phyloP scores from a whole-genome alignment of 1,140 invertebrate genomes.

The Cydia pomonella region DNA sequence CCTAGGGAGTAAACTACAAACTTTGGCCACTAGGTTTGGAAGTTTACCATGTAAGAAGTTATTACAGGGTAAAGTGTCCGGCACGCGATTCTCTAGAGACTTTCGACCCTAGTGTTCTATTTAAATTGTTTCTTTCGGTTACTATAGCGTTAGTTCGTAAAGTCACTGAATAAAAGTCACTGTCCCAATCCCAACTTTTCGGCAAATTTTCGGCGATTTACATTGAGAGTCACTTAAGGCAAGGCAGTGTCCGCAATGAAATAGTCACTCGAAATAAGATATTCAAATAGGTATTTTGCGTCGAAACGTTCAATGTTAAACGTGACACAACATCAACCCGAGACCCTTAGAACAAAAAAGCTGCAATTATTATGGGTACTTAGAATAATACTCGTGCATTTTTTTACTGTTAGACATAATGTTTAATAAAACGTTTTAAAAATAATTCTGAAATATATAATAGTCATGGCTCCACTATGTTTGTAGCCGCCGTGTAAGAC shows the following conservation, averaged over 20 bases:
- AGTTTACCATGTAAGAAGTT: conserved; percentile 51
- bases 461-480: no score
- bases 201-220: conserved; percentile 7
- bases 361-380: no score
- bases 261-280: no score
- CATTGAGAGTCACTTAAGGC: not conserved
- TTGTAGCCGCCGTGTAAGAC: no score
- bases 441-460: no score
- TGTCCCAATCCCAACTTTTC: not conserved
- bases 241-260: not conserved
- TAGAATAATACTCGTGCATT: no score
- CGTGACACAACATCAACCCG: no score
- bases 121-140: conserved; percentile 25
- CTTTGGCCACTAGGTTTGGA: conserved; percentile 53
- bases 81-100: conserved; percentile 43
- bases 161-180: not conserved
- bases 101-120: conserved; percentile 33
- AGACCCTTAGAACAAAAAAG: no score
- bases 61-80: conserved; percentile 46
- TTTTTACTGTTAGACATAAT: no score
- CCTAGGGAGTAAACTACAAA: conserved; percentile 54
- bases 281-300: no score
- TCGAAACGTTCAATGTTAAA: no score
- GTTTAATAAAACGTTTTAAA: no score
- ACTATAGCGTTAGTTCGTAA: not conserved